Evolutionary conservation across 53 echinoderm and acorn worm species (phyloP).

Genomic region (Patiria pectinifera): DNA sequence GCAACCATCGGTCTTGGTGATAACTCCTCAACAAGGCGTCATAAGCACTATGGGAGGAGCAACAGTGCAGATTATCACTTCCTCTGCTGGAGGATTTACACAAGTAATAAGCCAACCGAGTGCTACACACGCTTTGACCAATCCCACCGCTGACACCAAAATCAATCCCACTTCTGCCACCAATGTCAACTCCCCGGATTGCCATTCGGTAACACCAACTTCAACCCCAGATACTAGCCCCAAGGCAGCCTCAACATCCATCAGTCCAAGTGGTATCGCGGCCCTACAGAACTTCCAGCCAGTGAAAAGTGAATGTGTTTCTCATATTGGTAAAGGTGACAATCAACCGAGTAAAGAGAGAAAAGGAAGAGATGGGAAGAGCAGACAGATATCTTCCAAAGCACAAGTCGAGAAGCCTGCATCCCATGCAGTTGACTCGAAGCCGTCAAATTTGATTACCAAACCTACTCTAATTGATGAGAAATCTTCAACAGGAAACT

Average conservation of each 20-base stretch:
- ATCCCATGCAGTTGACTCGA: background rate
- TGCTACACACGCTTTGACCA: background rate
- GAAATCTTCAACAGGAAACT: background rate
- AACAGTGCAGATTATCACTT: slow-evolving; percentile 31
- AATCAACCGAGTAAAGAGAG: background rate
- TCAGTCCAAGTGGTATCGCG: slow-evolving; percentile 54
- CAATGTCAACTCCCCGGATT: slow-evolving; percentile 2
- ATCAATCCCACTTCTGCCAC: slow-evolving; percentile 42
- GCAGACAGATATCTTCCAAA: background rate
- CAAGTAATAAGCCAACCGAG: background rate
- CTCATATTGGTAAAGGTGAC: background rate
- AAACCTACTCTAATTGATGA: background rate
- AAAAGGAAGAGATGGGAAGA: background rate
- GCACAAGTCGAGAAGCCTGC: background rate
- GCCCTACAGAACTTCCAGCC: slow-evolving; percentile 58
- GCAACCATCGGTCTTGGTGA: slow-evolving; percentile 10
- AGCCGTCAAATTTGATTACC: background rate
- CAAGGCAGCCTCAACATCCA: background rate
- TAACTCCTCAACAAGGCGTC: slow-evolving; percentile 22
- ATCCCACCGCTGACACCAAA: background rate
- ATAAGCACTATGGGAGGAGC: background rate
- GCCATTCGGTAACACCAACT: background rate
- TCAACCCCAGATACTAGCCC: background rate
- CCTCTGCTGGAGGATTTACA: slow-evolving; percentile 10
- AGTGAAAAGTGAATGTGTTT: background rate